Base-by-base conservation (phyloP, 1,140 invertebrate species). In the Vanessa atalanta region DNA sequence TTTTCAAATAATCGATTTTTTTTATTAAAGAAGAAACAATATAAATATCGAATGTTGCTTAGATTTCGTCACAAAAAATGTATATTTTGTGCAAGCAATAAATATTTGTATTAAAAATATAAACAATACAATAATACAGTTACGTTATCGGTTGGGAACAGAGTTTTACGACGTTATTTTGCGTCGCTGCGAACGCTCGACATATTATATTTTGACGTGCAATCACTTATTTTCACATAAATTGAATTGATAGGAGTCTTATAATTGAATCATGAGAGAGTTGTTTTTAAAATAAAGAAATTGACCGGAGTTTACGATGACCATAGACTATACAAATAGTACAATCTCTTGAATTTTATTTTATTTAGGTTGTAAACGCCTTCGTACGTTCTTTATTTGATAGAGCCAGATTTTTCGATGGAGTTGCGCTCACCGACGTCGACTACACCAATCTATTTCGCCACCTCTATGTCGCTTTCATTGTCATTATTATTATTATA, bases 101-200 rank as follows among this genome's bases (percentile, higher is more conserved):
- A 37, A 26, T 60, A 60, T 47, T 50, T 15, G 57, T 61, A 47
- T 57, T 47, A 68, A 60, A 73, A 69, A 67, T 63, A 76, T 60
- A 65, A 65, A 66, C 60, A 72, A 70, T 47, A 63, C 65, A 70
- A 70, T 72, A 72, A 77, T 57, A 77, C 73, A 70, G 53, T 60
- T 0, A 67, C 65, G 53, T 73, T 77, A 77, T 77, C 76, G 68
- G 20, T 37, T 55, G 50, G 48, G 37, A 47, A 69, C 50, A 47
- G 16, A 69, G 57, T 81, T 83, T 83, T 80, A 83, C 67, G 73
- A 79, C 66, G 31, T 20, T 74, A 65, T 48, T 71, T 71, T 74
- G 48, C 50, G 50, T 69, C 55, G 47, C 47, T 47, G 47, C 51
- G 23, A 69, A 48, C 43, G 60, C 47, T 47, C 72, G 55, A 64